Evolutionary conservation across 1,140 invertebrate genomes (phyloP), one percentile per base, ranked within the genome.

Genomic region (Stegodyphus dumicola): DNA sequence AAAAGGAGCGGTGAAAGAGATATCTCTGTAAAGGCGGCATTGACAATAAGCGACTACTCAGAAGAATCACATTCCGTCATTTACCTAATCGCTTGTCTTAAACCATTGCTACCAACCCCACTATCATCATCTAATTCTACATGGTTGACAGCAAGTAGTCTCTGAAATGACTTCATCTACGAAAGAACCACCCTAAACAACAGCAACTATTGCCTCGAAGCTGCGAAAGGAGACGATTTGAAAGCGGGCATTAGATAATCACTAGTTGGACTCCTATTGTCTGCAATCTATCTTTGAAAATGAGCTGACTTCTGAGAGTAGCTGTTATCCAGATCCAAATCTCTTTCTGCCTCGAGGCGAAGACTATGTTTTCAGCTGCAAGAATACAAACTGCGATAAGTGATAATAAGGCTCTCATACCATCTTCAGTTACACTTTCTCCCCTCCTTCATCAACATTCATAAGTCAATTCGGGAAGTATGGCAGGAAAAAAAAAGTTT

Each of bases 151-250:
- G 76, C 51, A 60, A 77, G 64, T 6, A 49, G 15, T 77, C 60
- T 52, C 65, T 33, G 76, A 53, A 77, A 77, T 64, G 76, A 52
- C 76, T 77, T 77, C 76, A 77, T 77, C n/a, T 49, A 64, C 65
- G 49, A 77, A 15, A 13, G 33, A 70, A n/a, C 33, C 67, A 15
- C 33, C 60, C 10, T 64, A 10, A n/a, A 33, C 33, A 33, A 33
- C 33, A 33, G 33, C 33, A 33, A 33, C 33, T 33, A 33, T 33
- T 33, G 33, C 33, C 33, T 33, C 33, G 33, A 33, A 33, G 33
- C 33, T 33, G 33, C 33, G 33, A 33, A 33, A 33, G 33, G 33
- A 33, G 33, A 33, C 33, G 33, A 33, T 33, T 33, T 33, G 33
- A 33, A 33, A 33, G 33, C 33, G 33, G 33, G 33, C 33, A 33